Conservation (phyloP, 1,140 invertebrate genomes). For the Lucilia sericata region DNA sequence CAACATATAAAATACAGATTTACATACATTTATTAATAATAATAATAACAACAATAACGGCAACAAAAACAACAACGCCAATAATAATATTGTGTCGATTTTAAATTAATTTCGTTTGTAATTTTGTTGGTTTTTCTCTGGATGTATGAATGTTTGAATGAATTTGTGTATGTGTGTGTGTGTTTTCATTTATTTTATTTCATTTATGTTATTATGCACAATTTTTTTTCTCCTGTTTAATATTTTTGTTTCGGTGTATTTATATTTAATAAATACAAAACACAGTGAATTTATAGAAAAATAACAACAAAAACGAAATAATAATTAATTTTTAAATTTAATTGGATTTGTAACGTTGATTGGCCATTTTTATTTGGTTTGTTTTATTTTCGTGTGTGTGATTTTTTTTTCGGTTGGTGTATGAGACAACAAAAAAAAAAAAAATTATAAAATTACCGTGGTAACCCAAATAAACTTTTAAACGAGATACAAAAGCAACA, state of each 20-base stretch:
- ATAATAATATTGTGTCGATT: background rate
- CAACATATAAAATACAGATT: background rate
- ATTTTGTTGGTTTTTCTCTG: background rate
- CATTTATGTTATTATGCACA: no score
- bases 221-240: background rate
- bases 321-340: constrained; percentile 40
- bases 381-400: background rate
- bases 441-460: background rate
- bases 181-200: background rate
- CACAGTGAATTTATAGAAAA: background rate
- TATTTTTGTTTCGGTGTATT: background rate
- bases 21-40: background rate
- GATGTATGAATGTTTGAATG: background rate
- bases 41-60: no score
- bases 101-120: constrained; percentile 6
- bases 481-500: constrained; percentile 4
- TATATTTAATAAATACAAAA: background rate
- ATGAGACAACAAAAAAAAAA: background rate
- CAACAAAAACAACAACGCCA: no score
- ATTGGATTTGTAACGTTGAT: constrained; percentile 34
- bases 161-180: background rate
- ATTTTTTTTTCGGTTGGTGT: background rate
- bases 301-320: constrained; percentile 30
- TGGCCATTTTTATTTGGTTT: constrained; percentile 15
- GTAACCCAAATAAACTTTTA: background rate